Evolutionary conservation across 2,888 invertebrate genomes (phyloP), one percentile per base, ranked within the genome.

Genomic region (Heliconius sara): DNA sequence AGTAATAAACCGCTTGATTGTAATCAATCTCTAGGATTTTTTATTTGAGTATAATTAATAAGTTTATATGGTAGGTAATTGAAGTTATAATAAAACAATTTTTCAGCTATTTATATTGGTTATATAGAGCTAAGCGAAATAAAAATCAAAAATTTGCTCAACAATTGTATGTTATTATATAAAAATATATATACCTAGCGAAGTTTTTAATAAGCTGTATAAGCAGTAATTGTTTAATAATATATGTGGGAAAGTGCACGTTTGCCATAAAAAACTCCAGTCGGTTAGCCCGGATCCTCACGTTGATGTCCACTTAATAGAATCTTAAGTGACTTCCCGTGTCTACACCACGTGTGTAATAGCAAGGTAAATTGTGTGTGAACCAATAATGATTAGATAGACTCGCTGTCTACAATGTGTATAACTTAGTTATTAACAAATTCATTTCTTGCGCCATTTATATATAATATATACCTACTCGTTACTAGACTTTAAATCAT

Each of bases 261-360:
- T 67, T 52, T 39, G 77, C 78, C 77, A 82, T 84, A 84, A 83
- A 84, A 83, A 79, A 72, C 77, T 67, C 76, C 77, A 81, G 84
- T 85, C 94, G 91, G 94, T 94, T 94, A 90, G 90, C 94, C 94
- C 94, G 94, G 92, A 94, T 94, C 94, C 94, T 91, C 83, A 77
- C 85, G 86, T 88, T 87, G 85, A 88, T 85, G 88, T 88, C 83
- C 83, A 80, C 81, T 80, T 83, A 85, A 84, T 86, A 83, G 83
- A 84, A 84, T 85, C 83, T 87, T 91, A 91, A 92, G 92, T 92
- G 92, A 89, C 86, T 92, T 92, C 89, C 85, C 90, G 85, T 93
- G 93, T 93, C 86, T 82, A 70, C 81, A 85, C 88, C 93, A 93
- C 93, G 93, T 92, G 91, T 88, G 68, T 71, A 74, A 73, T 60